Evolutionary conservation across 1,140 invertebrate genomes (phyloP), one percentile per base, ranked within the genome.

Genomic region (Protaetia brevitarsis): DNA sequence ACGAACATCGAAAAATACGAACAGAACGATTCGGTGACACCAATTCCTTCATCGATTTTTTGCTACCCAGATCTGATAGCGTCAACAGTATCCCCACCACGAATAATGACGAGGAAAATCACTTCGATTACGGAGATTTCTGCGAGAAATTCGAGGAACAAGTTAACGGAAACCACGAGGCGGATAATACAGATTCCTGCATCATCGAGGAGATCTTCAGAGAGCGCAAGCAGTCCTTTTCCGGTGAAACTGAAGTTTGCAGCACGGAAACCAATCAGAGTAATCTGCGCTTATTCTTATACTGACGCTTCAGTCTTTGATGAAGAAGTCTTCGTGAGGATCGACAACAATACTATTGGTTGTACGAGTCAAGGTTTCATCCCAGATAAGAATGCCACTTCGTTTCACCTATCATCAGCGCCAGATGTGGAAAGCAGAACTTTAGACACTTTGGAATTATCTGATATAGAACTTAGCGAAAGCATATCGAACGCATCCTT

Each of bases 51-150:
- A 58, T 34, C 28, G 65, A 69, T 45, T 59, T 59, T 57, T 60
- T 75, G 31, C 70, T 74, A 2, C 58, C 63, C 19, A 62, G 61
- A 19, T 68, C 73, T 11, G 41, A 51, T 23, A 51, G 16, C 16
- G 11, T 51, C 7, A 10, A 5, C 4, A 19, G 11, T 5, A 51
- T 23, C 7, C 16, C 41, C 6, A 23, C 41, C 0, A 66, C 69
- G 16, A 66, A 68, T 65, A 63, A 60, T 37, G 67, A 71, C 56
- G 68, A 69, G n/a, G 69, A 71, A 19, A 60, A 68, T 3, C 67
- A 73, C 36, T 77, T 76, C 63, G 73, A 76, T 68, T 76, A 76
- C 61, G 68, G 73, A 23, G 71, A 74, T 23, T 77, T 68, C 45
- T 69, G 72, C 1, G 69, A 74, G 59, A 65, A 56, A 21, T 71